Evolutionary conservation across 1,140 invertebrate species (phyloP), one percentile per base, ranked within the genome.

Genomic region (Penaeus vannamei): DNA sequence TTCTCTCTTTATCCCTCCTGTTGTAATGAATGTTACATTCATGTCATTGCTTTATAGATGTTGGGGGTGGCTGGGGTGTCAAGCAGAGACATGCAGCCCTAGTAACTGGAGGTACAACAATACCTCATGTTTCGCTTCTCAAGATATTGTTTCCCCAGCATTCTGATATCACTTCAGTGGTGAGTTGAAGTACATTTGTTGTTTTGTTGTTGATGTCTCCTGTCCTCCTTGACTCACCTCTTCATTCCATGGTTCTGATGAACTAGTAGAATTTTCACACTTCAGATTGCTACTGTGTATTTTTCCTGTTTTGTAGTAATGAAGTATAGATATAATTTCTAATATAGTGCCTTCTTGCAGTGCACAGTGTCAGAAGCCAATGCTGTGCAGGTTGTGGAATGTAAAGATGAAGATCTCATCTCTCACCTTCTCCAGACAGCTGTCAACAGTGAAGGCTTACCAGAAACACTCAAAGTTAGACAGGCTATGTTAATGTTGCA

Each of bases 401-500:
- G 86, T 32, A 80, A 42, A 8, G 86, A 87, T 23, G 86, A 81
- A 20, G 86, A 62, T 42, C 62, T 87, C 20, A 66, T 87, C 26
- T 46, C 77, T 0, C 17, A 32, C 1, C 22, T 82, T 12, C 42
- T 87, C 10, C n/a, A 69, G 42, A 36, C 86, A n/a, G 64, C 80
- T 22, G 62, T 62, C 53, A 76, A 87, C 86, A 26, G n/a, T 22
- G 77, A 87, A 8, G 20, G 26, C 22, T 46, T n/a, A 62, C 62
- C 61, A 76, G 62, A 82, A 32, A 82, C 29, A 61, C 20, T 87
- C 77, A 80, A 81, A 64, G 42, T 77, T 26, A 80, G 69, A 26
- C 86, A 83, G 32, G 86, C 86, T 53, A 88, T 88, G 86, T 26
- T 88, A 22, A 88, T 88, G 86, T 42, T 88, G 46, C 86, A 88